Conservation (phyloP, 2,797 vertebrate genomes). For the Chaetophractus vellerosus region DNA sequence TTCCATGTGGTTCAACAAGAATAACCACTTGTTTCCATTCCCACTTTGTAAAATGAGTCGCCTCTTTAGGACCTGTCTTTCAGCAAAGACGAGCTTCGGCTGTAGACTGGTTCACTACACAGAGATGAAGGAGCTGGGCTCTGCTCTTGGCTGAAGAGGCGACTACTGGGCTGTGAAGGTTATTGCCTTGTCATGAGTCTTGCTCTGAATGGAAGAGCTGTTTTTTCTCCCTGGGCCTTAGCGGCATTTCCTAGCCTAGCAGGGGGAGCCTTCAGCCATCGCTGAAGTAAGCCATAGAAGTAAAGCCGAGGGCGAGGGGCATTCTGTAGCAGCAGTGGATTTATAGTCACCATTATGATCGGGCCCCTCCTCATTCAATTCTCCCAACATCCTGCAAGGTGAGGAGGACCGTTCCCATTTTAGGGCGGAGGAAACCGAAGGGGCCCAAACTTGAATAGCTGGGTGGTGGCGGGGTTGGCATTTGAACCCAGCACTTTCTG, state of each 20-base stretch:
- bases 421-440: neutral
- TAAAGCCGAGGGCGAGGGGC: neutral
- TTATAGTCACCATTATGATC: neutral
- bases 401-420: rapidly evolving
- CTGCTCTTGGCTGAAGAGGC: neutral
- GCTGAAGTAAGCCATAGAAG: neutral
- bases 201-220: neutral
- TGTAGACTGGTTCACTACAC: rapidly evolving
- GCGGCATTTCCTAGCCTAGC: neutral
- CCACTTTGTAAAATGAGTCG: neutral
- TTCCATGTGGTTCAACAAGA: neutral
- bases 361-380: neutral
- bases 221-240: neutral
- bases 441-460: neutral
- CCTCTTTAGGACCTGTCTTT: neutral
- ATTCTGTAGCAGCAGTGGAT: neutral
- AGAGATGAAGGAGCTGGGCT: neutral
- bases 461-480: rapidly evolving
- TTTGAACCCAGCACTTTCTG: neutral
- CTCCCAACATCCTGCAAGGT: neutral
- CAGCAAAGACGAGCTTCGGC: neutral
- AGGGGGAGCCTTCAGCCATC: neutral
- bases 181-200: rapidly evolving
- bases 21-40: neutral
- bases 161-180: neutral